A percentile compares a stretch with the other conserved stretches of the same genome.
Evolutionary conservation across 2,797 vertebrate species (phyloP).

Genomic region (Chlorospingus semifuscus): DNA sequence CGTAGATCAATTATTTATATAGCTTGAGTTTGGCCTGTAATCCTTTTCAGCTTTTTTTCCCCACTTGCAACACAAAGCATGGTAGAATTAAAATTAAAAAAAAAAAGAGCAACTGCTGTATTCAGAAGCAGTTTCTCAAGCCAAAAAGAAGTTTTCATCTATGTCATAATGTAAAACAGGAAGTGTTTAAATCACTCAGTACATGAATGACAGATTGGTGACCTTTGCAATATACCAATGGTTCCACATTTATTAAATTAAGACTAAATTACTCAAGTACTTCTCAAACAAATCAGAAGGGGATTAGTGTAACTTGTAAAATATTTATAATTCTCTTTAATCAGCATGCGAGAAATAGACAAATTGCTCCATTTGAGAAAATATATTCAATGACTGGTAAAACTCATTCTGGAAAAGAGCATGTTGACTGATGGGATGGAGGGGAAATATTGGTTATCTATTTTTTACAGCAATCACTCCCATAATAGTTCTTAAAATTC

Average conservation of each 20-base stretch:
- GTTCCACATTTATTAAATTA: background rate
- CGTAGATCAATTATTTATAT: background rate
- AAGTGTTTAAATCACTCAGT: background rate
- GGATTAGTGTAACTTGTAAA: background rate
- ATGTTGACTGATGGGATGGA: background rate
- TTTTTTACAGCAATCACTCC: background rate
- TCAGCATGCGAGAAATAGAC: background rate
- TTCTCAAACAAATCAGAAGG: background rate
- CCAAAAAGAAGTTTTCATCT: background rate
- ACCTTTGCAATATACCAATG: background rate
- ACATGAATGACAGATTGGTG: background rate
- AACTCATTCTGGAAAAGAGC: background rate
- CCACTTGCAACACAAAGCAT: background rate
- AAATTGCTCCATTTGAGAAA: background rate
- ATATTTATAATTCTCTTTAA: background rate
- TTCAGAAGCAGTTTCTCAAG: background rate
- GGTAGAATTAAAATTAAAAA: background rate
- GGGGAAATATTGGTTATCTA: background rate
- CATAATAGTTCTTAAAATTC: background rate
- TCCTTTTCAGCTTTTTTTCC: background rate
- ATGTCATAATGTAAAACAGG: background rate
- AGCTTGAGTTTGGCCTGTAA: background rate
- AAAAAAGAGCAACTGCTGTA: rapidly evolving
- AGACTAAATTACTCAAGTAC: background rate
- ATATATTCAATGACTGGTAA: background rate